These are phyloP conservation scores for Montipora efflorescens DNA, from an alignment of 64 coral and sea anemone species.

Conservation along the genomic window DNA sequence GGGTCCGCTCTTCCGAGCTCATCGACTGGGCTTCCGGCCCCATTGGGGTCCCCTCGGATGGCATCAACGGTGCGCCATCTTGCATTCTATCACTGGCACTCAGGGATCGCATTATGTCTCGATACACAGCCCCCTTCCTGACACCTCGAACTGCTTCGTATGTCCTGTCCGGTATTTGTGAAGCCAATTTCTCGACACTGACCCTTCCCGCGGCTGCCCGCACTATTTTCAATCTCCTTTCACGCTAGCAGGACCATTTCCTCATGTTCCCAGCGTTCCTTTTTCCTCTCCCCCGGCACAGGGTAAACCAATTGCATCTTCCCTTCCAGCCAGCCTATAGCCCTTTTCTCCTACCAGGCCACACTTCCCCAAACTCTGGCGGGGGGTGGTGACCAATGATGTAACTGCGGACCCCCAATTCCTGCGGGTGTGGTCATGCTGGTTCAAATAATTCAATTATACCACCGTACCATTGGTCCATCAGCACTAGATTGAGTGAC, in stretches of 20 bases:
- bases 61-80: no score
- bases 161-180: no score
- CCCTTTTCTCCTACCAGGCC: background rate
- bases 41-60: no score
- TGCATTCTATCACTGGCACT: no score
- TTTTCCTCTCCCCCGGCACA: background rate
- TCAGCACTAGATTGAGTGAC: background rate
- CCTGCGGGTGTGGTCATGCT: background rate
- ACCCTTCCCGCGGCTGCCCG: background rate
- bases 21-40: no score
- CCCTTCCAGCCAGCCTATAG: background rate
- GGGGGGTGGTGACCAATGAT: background rate
- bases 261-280: background rate
- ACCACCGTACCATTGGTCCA: background rate
- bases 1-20: no score
- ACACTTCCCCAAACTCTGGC: background rate
- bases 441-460: background rate
- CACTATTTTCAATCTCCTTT: background rate
- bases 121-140: no score
- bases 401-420: background rate
- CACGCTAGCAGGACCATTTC: background rate
- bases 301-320: background rate
- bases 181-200: no score
- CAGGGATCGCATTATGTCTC: no score
- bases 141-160: no score